Evolutionary conservation across 2,113 vertebrate species (phyloP), one percentile per base, ranked within the genome.

Genomic region (Ondatra zibethicus): DNA sequence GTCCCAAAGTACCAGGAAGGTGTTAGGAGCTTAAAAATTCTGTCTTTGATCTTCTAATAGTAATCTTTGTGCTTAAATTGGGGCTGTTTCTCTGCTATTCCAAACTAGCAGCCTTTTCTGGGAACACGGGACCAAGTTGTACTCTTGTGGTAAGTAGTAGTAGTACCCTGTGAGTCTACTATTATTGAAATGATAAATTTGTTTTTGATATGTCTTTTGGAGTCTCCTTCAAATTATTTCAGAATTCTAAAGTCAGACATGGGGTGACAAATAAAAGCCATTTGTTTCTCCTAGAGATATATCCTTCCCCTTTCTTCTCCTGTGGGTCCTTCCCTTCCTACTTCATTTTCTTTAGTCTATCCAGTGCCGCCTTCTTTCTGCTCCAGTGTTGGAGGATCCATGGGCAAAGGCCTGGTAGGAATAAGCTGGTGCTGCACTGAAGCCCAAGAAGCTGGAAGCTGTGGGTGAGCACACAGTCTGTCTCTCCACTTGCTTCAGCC

Each of bases 101-200:
- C n/a, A 39, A 82, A 82, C 36, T 39, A 58, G 36, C 80, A 39
- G 52, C 52, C 10, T 82, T 81, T 55, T n/a, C 50, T 82, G 52
- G 36, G 21, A 58, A 82, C 52, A 11, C 14, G 52, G 52, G 10
- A 58, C 52, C 52, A 39, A 82, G 52, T 58, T 39, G n/a, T 61
- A 63, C 23, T 61, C 13, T 84, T 61, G 55, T 88, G 6, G 29
- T 68, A 63, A 72, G 70, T 70, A 63, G 36, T 68, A 72, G 70
- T 70, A 63, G 36, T 68, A 7, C 19, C 50, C 27, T 39, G 8
- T 47, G 4, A 19, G 4, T 61, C 42, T 82, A 14, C 39, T 19
- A 91, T 80, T 61, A 58, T 39, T 92, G 78, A 68, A 92, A 89
- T 93, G 42, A 81, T 91, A 47, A 52, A 31, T 77, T 25, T 95